Evolutionary conservation across 2,888 invertebrate genomes (phyloP).

Genomic region (Biston betularia): DNA sequence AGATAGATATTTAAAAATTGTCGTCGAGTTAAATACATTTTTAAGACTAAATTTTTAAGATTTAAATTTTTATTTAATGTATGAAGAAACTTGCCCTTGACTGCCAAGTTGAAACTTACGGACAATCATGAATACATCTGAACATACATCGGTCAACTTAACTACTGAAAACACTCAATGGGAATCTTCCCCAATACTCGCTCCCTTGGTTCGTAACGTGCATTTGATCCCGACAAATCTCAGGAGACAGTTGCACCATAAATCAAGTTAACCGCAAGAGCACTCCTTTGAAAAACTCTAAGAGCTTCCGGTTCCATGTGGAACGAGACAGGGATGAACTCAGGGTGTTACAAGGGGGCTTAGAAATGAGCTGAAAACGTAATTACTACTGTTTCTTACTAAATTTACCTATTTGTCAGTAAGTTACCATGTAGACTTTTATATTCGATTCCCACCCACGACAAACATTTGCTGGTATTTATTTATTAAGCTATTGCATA

Average conservation of each 20-base stretch:
- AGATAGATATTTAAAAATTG: no score
- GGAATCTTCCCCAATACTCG: slow-evolving; percentile 11
- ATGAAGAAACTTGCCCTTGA: no score
- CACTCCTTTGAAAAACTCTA: slow-evolving; percentile 70
- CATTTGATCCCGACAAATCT: slow-evolving; percentile 58
- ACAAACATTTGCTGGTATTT: no score
- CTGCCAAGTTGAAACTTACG: not conserved
- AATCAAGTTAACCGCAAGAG: slow-evolving; percentile 68
- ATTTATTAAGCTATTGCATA: no score
- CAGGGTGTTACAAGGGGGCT: not conserved
- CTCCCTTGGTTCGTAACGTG: slow-evolving; percentile 22
- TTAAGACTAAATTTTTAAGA: no score
- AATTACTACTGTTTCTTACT: not conserved
- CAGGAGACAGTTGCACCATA: slow-evolving; percentile 66
- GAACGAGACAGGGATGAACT: slow-evolving; percentile 47
- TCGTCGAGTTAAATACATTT: no score
- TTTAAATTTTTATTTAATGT: no score
- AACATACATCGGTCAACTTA: not conserved
- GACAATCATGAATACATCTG: not conserved
- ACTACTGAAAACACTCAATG: slow-evolving; percentile 5
- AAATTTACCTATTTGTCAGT: no score
- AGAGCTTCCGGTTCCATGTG: slow-evolving; percentile 59
- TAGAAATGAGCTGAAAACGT: not conserved
- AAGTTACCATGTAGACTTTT: no score
- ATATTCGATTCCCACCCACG: no score